Evolutionary conservation across 2,888 invertebrate species (phyloP), one percentile per base, ranked within the genome.

Genomic region (Lithophane leautieri): DNA sequence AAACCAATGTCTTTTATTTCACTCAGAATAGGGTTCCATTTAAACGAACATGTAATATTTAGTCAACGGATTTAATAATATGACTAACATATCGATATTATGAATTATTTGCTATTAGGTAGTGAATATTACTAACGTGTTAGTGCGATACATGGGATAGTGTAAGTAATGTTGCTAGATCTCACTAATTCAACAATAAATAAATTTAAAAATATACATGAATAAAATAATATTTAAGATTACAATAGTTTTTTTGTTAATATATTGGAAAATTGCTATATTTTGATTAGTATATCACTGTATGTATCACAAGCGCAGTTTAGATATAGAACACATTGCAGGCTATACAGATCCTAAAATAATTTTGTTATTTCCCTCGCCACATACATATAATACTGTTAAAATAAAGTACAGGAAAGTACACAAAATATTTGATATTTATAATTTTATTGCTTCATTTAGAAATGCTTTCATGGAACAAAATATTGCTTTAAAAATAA

Each of bases 1-100:
- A 93, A 93, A 93, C 88, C 89, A 91, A 92, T 94, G 95, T 95
- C 94, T 95, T 95, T 95, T 94, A 91, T 89, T 92, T 85, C 87
- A 89, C 87, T 89, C 88, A 88, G 87, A 87, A 77, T 78, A 79
- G 77, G 86, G 85, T 85, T 88, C 82, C 86, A 81, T 84, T 82
- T 81, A 70, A 83, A 85, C 73, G 60, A 84, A 81, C 81, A 67
- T 82, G 68, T 79, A 79, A 81, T 82, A 82, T 84, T 81, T 79
- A 80, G 81, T 81, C 75, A 86, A 82, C 79, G 70, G 84, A 70
- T 88, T 83, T 82, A 85, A 86, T 79, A 79, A 75, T 78, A 84
- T 82, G 81, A 85, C 80, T 87, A 85, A 83, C 80, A 82, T n/a
- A n/a, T 78, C 78, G 74, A 81, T 87, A 85, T 81, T 82, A 84